Percentiles rank a stretch among this genome's conserved stretches.
These are phyloP conservation scores for Plecturocebus donacophilus DNA, from an alignment of 2,113 vertebrate genomes.

Conservation along the genomic window DNA sequence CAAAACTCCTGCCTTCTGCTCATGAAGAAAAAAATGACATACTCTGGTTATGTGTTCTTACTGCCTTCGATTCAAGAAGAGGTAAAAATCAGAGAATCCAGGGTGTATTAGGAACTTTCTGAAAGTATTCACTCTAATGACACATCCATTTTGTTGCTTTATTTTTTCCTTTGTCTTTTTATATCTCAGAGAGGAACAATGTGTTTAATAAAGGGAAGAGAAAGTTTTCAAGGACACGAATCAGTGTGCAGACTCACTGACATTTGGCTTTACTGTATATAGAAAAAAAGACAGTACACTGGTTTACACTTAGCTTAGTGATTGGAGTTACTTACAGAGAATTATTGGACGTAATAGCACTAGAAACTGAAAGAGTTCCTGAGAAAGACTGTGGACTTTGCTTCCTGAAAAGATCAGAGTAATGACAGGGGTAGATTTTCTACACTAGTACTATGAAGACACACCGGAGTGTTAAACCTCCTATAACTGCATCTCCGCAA, in stretches of 20 bases:
- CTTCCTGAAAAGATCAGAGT: constrained; percentile 7
- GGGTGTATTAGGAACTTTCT: neutral
- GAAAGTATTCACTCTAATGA: neutral
- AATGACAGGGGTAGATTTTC: neutral
- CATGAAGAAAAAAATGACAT: constrained; percentile 63
- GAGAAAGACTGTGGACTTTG: neutral
- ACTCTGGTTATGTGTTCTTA: constrained; percentile 18
- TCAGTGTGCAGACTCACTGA: neutral
- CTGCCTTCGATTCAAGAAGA: neutral
- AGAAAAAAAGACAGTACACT: neutral
- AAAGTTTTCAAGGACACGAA: neutral
- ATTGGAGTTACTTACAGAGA: neutral
- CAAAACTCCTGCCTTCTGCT: constrained; percentile 29
- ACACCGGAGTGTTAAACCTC: neutral
- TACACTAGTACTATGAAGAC: neutral
- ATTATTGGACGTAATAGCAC: neutral
- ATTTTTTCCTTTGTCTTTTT: neutral
- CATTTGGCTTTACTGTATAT: neutral
- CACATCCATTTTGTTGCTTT: neutral
- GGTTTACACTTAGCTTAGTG: neutral
- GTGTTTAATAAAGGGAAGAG: constrained; percentile 12
- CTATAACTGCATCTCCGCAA: neutral
- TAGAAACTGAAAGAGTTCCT: neutral
- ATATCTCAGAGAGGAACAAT: neutral
- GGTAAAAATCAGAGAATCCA: neutral